A percentile compares a stretch with the other conserved stretches of the same genome.
Conservation (phyloP, 2,888 invertebrate species). For the Philopedon plagiatum region DNA sequence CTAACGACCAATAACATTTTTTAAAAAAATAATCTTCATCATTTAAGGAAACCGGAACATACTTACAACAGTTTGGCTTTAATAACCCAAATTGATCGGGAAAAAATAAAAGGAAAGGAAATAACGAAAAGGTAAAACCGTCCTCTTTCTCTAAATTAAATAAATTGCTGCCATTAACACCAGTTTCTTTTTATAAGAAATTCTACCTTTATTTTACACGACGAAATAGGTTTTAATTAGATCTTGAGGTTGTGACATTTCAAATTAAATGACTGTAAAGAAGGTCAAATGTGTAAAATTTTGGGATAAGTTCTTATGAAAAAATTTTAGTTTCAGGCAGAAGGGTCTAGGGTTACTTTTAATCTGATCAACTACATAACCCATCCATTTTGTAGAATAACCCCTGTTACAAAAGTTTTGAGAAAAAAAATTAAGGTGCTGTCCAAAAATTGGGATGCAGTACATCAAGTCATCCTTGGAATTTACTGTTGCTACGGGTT, state of each 20-base stretch:
- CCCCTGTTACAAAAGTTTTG: no score
- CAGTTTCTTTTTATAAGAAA: conserved; percentile 30
- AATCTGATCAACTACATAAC: no score
- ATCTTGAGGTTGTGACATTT: conserved; percentile 2
- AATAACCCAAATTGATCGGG: neutral
- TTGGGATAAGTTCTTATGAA: neutral
- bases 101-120: neutral
- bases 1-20: no score
- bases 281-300: neutral
- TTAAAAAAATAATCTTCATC: neutral
- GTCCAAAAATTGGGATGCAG: neutral
- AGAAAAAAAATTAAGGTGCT: no score
- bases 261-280: neutral
- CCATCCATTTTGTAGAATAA: no score
- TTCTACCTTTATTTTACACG: conserved; percentile 20
- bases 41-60: neutral
- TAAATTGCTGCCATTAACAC: conserved; percentile 7
- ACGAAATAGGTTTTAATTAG: conserved; percentile 17
- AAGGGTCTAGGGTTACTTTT: neutral
- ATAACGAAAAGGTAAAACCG: conserved; percentile 4
- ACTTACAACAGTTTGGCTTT: neutral
- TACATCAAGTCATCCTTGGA: no score
- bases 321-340: no score
- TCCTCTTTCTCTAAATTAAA: neutral
- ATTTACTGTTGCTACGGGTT: no score